A percentile compares a stretch with the other conserved stretches of the same genome.
Conservation (phyloP, 2,797 vertebrate species). For the Peromyscus melanophrys region DNA sequence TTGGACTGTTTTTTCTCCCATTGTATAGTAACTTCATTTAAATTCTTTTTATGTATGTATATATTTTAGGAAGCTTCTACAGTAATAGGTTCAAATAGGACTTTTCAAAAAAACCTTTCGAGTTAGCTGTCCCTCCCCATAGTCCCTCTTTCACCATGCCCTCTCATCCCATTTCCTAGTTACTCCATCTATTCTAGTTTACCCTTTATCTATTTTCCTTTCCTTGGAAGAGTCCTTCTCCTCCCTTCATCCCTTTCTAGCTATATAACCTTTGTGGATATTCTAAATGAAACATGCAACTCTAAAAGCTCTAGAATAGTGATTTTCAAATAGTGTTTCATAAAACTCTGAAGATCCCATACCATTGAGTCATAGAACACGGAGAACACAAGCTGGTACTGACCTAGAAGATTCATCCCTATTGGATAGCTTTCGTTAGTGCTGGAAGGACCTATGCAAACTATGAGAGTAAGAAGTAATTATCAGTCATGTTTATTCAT, state of each 20-base stretch:
- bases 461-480: not conserved
- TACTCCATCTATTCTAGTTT: not conserved
- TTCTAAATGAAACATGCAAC: not conserved
- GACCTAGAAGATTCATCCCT: not conserved
- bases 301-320: not conserved
- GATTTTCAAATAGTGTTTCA: not conserved
- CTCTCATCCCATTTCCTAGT: not conserved
- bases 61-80: not conserved
- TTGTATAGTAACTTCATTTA: not conserved
- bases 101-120: not conserved
- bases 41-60: not conserved
- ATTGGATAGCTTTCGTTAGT: not conserved
- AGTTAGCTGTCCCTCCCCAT: not conserved
- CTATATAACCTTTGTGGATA: not conserved
- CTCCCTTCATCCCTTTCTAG: not conserved
- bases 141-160: not conserved
- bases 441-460: not conserved
- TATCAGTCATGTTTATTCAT: not conserved
- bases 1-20: not conserved
- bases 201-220: not conserved
- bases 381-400: not conserved
- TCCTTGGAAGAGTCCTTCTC: not conserved
- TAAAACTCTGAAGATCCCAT: not conserved
- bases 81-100: not conserved
- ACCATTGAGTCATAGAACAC: not conserved